Percentiles rank a stretch among this genome's conserved stretches.
Evolutionary conservation across 2,888 invertebrate species (phyloP).

Genomic region (Apodemia mormo): DNA sequence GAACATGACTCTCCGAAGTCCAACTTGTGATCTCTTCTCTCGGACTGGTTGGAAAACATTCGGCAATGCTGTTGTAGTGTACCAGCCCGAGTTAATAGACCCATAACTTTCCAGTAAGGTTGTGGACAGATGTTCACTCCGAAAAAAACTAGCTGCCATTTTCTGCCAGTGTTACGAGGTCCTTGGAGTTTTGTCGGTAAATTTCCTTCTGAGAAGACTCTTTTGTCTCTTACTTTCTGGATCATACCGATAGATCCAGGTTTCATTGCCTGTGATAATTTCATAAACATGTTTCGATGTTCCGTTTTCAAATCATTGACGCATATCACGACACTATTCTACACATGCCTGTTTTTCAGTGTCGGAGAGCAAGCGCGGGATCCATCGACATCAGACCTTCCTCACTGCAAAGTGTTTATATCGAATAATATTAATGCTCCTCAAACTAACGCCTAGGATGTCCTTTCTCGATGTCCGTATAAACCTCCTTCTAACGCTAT

Average conservation of each 20-base stretch:
- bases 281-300: no score
- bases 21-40: neutral
- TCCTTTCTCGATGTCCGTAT: no score
- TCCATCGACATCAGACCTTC: neutral
- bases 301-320: neutral
- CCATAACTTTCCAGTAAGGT: neutral
- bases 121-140: neutral
- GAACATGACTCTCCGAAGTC: neutral
- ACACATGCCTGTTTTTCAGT: neutral
- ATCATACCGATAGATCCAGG: constrained; percentile 27
- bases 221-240: constrained; percentile 25
- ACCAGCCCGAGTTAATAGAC: neutral
- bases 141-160: neutral
- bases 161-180: constrained; percentile 15
- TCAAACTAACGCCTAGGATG: neutral
- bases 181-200: constrained; percentile 22
- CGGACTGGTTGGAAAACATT: neutral
- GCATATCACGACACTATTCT: neutral
- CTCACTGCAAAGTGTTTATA: neutral
- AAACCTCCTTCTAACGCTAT: no score
- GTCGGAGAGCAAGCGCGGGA: neutral
- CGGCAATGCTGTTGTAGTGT: neutral
- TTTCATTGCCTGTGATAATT: neutral
- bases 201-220: constrained; percentile 23
- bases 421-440: neutral